Conservation (phyloP, 2,888 invertebrate genomes). For the Dromius quadrimaculatus region DNA sequence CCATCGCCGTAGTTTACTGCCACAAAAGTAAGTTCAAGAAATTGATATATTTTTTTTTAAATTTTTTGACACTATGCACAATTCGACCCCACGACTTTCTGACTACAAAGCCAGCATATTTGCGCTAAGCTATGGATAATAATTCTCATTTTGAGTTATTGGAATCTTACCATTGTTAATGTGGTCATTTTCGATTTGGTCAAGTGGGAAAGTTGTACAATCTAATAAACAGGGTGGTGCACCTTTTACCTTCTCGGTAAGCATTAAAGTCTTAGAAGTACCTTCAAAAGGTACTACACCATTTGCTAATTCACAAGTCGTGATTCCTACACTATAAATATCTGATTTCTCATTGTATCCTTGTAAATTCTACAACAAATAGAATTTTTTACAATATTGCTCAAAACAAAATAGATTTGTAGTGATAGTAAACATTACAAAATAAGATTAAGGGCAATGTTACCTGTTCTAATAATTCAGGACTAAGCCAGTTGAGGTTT, state of each 20-base stretch:
- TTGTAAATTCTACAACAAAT: conserved; percentile 83
- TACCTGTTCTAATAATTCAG: conserved; percentile 89
- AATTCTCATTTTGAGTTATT: neutral
- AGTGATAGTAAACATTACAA: conserved; percentile 12
- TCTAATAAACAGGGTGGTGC: conserved; percentile 82
- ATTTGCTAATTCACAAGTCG: conserved; percentile 89
- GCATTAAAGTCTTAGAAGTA: conserved; percentile 89
- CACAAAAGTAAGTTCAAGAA: neutral
- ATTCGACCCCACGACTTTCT: too few relatives aligned
- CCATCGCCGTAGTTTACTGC: conserved; percentile 58
- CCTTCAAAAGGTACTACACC: conserved; percentile 90
- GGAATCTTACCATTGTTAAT: conserved; percentile 59
- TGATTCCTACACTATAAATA: conserved; percentile 90
- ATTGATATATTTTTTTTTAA: too few relatives aligned
- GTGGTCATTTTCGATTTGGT: conserved; percentile 65
- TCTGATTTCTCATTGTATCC: conserved; percentile 93
- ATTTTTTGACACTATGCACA: too few relatives aligned
- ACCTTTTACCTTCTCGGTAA: conserved; percentile 89
- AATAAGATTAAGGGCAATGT: conserved; percentile 41
- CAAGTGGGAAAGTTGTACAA: conserved; percentile 75
- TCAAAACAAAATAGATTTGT: neutral
- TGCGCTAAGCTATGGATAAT: too few relatives aligned
- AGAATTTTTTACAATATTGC: too few relatives aligned
- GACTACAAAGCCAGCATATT: too few relatives aligned
- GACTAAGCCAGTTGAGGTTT: conserved; percentile 91